Conservation (phyloP, 2,888 invertebrate genomes). For the Pyrochroa serraticornis region DNA sequence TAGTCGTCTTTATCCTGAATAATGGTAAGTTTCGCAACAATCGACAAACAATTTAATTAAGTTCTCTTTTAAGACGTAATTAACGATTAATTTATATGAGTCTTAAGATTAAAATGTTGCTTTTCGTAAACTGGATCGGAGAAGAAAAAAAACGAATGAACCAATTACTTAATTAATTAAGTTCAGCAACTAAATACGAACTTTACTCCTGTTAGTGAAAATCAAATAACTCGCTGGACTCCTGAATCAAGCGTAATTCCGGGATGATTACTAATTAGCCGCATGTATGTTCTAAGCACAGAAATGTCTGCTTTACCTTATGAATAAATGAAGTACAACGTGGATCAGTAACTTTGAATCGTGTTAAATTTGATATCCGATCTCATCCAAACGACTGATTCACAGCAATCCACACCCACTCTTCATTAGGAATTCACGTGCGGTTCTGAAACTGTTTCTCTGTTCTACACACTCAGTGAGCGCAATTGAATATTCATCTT, state of each 20-base stretch:
- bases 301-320: conserved; percentile 10
- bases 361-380: conserved; percentile 14
- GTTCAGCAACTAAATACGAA: too few relatives aligned
- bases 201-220: neutral
- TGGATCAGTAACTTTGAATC: conserved; percentile 22
- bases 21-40: too few relatives aligned
- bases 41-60: too few relatives aligned
- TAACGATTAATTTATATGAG: too few relatives aligned
- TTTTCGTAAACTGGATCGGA: too few relatives aligned
- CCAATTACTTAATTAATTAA: too few relatives aligned
- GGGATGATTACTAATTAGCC: conserved; percentile 9
- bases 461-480: conserved; percentile 3
- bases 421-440: conserved; percentile 13
- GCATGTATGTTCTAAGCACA: conserved; percentile 9
- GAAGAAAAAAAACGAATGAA: too few relatives aligned
- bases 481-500: conserved; percentile 17
- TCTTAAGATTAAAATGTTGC: too few relatives aligned
- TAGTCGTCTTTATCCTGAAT: too few relatives aligned
- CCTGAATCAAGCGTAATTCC: conserved; percentile 8
- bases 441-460: conserved; percentile 5
- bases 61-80: too few relatives aligned
- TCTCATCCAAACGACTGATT: conserved; percentile 8
- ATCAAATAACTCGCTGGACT: neutral
- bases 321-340: conserved; percentile 22
- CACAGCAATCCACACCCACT: neutral